Evolutionary conservation across 2,888 invertebrate genomes (phyloP).

Genomic region (Kuschelorhynchus macadamiae): DNA sequence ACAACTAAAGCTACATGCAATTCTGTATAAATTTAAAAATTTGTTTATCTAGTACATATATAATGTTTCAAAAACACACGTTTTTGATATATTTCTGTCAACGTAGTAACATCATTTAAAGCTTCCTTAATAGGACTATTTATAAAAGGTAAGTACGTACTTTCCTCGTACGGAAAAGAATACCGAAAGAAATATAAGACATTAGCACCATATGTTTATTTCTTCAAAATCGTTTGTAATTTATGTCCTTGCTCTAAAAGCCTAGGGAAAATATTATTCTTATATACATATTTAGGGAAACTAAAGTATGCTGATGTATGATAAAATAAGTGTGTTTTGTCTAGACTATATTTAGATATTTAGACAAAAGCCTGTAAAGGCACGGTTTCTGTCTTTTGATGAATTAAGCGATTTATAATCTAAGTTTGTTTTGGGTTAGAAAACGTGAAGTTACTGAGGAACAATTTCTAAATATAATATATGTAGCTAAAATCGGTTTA

Average conservation of each 20-base stretch:
- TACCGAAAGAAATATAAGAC: slow-evolving; percentile 41
- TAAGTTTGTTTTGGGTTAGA: neutral
- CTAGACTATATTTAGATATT: slow-evolving; percentile 44
- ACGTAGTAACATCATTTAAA: slow-evolving; percentile 8
- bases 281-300: slow-evolving; percentile 52
- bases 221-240: slow-evolving; percentile 42
- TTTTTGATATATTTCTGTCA: neutral
- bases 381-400: slow-evolving; percentile 35
- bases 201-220: slow-evolving; percentile 43
- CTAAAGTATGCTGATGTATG: slow-evolving; percentile 41
- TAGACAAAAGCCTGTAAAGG: slow-evolving; percentile 43
- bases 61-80: too few species aligned
- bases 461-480: neutral
- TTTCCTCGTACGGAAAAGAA: slow-evolving; percentile 21
- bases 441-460: too few species aligned
- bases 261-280: slow-evolving; percentile 47
- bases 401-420: slow-evolving; percentile 33
- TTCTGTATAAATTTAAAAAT: too few species aligned
- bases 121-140: slow-evolving; percentile 2
- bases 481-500: too few species aligned
- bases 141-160: slow-evolving; percentile 26
- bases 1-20: too few species aligned
- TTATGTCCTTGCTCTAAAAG: slow-evolving; percentile 45
- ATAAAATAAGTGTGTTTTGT: slow-evolving; percentile 52
- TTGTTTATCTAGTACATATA: too few species aligned